A percentile compares a stretch with the other conserved stretches of the same genome.
These are phyloP conservation scores for Orchesellides sinensis DNA, from an alignment of 2,888 invertebrate genomes.

Conservation along the genomic window DNA sequence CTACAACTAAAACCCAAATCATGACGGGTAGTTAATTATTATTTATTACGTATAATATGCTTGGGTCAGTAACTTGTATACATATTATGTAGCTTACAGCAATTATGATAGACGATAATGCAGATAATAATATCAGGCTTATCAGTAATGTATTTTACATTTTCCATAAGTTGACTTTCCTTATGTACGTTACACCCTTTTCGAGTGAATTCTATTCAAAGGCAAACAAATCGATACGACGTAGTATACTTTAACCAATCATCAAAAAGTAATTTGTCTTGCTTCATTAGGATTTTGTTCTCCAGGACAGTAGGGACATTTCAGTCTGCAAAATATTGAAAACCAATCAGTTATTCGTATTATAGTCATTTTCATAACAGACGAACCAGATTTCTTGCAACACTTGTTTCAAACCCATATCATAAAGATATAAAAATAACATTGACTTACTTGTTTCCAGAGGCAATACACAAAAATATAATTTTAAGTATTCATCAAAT, in stretches of 20 bases:
- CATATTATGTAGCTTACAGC: too few relatives aligned
- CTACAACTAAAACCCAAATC: too few relatives aligned
- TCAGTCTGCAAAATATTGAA: constrained; percentile 83
- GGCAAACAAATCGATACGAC: too few relatives aligned
- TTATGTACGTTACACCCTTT: too few relatives aligned
- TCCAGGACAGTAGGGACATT: constrained; percentile 99
- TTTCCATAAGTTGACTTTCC: too few relatives aligned
- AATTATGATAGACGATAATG: too few relatives aligned
- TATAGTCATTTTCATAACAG: background rate
- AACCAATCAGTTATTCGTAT: background rate
- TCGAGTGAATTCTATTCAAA: too few relatives aligned
- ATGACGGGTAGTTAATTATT: too few relatives aligned
- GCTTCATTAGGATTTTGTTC: constrained; percentile 97
- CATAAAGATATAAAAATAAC: background rate
- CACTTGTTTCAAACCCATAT: constrained; percentile 13
- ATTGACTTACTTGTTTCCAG: constrained; percentile 89
- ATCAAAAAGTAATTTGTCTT: constrained; percentile 92
- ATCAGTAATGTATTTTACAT: too few relatives aligned
- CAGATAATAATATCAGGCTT: too few relatives aligned
- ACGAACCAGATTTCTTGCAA: background rate
- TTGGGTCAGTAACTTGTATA: too few relatives aligned
- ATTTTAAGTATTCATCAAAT: background rate
- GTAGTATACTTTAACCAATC: background rate
- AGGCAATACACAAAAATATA: constrained; percentile 81
- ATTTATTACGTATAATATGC: too few relatives aligned